Conservation (phyloP, 1,140 invertebrate species). For the Eumaeus atala region DNA sequence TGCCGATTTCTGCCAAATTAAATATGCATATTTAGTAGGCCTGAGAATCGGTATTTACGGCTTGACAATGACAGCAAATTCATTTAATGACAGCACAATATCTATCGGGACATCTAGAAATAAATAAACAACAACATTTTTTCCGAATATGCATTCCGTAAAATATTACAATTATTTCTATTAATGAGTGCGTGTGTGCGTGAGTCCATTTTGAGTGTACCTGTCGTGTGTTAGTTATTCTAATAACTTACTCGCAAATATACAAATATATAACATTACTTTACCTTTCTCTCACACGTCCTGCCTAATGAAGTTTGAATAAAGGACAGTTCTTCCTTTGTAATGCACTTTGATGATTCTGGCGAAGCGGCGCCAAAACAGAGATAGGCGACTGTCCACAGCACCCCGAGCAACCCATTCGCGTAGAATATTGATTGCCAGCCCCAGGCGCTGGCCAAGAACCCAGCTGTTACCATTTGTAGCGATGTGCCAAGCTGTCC, state of each 20-base stretch:
- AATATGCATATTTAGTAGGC: too few relatives aligned
- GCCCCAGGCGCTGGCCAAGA: conserved; percentile 77
- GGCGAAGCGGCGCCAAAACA: conserved; percentile 80
- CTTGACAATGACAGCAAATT: too few relatives aligned
- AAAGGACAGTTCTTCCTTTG: conserved; percentile 74
- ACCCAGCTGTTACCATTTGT: conserved; percentile 79
- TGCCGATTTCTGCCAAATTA: too few relatives aligned
- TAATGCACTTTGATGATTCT: conserved; percentile 74
- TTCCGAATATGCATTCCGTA: too few relatives aligned
- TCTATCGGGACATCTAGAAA: too few relatives aligned
- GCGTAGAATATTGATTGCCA: conserved; percentile 88
- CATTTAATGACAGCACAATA: too few relatives aligned
- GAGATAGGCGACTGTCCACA: conserved; percentile 79
- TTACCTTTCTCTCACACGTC: conserved; percentile 44
- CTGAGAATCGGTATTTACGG: too few relatives aligned
- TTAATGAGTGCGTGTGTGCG: too few relatives aligned
- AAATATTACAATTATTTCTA: too few relatives aligned
- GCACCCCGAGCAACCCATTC: conserved; percentile 77
- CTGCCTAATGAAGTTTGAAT: conserved; percentile 77
- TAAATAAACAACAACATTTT: too few relatives aligned
- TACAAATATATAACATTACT: background rate
- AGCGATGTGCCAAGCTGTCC: conserved; percentile 82
- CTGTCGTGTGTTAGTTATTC: too few relatives aligned
- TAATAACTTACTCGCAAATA: background rate
- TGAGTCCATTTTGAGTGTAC: too few relatives aligned